phyloP scores from a whole-genome alignment of 2,888 invertebrate species.

The Carpatolechia fugitivella region DNA sequence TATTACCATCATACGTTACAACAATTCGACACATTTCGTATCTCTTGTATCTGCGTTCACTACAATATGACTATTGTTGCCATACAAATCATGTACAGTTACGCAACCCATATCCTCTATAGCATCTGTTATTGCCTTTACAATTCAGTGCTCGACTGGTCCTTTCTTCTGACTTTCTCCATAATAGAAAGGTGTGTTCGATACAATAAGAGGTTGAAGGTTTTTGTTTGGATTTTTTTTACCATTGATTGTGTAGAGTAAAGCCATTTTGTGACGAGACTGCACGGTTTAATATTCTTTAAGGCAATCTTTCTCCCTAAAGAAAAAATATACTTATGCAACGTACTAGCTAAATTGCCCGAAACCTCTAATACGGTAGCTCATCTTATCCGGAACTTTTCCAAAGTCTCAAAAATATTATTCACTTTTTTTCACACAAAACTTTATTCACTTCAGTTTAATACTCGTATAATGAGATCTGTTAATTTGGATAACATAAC shows the following conservation, averaged over 20 bases:
- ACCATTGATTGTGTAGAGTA: not conserved
- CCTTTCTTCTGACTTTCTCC: constrained; percentile 17
- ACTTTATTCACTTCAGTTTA: too few relatives aligned
- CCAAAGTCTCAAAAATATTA: not conserved
- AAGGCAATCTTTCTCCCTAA: not conserved
- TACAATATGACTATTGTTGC: not conserved
- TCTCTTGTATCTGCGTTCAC: not conserved
- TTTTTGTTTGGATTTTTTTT: not conserved
- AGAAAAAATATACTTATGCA: too few relatives aligned
- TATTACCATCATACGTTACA: not conserved
- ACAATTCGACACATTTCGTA: not conserved
- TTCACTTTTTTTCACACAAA: too few relatives aligned
- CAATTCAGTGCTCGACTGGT: not conserved
- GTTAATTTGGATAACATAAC: not conserved
- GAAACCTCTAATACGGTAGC: too few relatives aligned
- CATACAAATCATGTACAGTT: constrained; percentile 15
- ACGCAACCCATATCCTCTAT: constrained; percentile 17
- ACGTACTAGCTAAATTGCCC: too few relatives aligned
- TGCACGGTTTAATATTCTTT: not conserved
- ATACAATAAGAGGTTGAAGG: not conserved
- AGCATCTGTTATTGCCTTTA: constrained; percentile 15
- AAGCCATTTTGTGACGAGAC: not conserved
- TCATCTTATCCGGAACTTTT: too few relatives aligned
- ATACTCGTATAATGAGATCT: too few relatives aligned
- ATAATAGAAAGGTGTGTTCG: not conserved